Base-by-base conservation (phyloP, 2,888 invertebrate genomes). In the Beris morrisii region DNA sequence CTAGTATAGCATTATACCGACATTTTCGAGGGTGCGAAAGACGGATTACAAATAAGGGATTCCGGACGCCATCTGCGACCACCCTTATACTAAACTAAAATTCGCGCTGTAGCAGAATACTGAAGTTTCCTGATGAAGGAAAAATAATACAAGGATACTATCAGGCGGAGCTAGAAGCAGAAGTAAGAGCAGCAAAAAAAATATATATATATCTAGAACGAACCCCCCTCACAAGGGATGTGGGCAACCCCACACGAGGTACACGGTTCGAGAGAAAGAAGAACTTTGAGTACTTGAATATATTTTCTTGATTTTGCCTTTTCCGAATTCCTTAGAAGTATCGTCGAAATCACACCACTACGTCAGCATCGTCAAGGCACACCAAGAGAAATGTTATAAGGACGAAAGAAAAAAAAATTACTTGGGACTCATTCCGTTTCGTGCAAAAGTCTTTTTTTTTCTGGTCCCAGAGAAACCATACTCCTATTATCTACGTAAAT, bases 41-140 rank as follows among this genome's bases (percentile, higher is more conserved):
- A 72, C 72, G 72, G 72, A 73, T 73, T 72, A 73, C 72, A 74
- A 73, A 74, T 73, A 71, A 73, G 73, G 72, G 71, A 73, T 71
- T 65, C 69, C 66, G 69, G 69, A 70, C 70, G 69, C 71, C 73
- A 73, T 73, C 73, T 74, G 74, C 67, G 73, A 72, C 73, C 73
- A 72, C 70, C 72, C 71, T 71, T 66, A 69, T 68, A 70, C 70
- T 68, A 69, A 72, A 50, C 32, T 13, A n/a, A 56, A 56, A 55
- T 55, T 64, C 28, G 9, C 54, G 64, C 22, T 54, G 38, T 52
- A 50, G 52, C 38, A 50, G 38, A 61, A 61, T 13, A 48, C 48
- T 31, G 43, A 56, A 59, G 59, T 48, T 38, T 52, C 52, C 61
- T 61, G 50, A 52, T 52, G 57, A 61, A 61, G 50, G 52, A 30